phyloP scores from a whole-genome alignment of 2,113 vertebrate genomes.

The Calidris pugnax region DNA sequence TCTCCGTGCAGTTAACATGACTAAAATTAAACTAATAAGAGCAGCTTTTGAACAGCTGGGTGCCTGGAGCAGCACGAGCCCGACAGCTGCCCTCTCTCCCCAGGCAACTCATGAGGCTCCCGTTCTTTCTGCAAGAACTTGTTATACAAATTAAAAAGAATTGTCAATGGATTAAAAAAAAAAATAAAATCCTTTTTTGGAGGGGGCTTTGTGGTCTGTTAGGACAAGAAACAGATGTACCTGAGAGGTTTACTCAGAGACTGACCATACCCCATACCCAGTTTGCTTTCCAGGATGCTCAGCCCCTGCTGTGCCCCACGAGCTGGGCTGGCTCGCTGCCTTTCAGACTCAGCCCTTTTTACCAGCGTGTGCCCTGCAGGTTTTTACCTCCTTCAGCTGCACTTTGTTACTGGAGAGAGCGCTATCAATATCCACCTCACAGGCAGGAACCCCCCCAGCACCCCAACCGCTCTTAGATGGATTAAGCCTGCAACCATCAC shows the following conservation, averaged over 20 bases:
- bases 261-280: neutral
- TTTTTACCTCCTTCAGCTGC: neutral
- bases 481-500: neutral
- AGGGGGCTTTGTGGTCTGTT: accelerated
- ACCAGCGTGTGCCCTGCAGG: neutral
- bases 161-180: neutral
- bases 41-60: neutral
- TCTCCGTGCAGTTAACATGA: neutral
- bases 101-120: neutral
- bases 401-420: too few species aligned
- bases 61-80: neutral
- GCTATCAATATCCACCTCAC: neutral
- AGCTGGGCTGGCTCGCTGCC: neutral
- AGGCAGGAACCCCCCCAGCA: neutral
- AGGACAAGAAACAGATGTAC: neutral
- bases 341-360: neutral
- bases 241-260: neutral
- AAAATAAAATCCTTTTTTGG: neutral
- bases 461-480: neutral
- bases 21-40: neutral
- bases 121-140: neutral
- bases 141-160: neutral
- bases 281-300: neutral
- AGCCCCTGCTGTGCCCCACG: neutral
- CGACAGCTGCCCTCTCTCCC: neutral